Evolutionary conservation across 1,140 invertebrate genomes (phyloP), one percentile per base, ranked within the genome.

Genomic region (Caenorhabditis latens): DNA sequence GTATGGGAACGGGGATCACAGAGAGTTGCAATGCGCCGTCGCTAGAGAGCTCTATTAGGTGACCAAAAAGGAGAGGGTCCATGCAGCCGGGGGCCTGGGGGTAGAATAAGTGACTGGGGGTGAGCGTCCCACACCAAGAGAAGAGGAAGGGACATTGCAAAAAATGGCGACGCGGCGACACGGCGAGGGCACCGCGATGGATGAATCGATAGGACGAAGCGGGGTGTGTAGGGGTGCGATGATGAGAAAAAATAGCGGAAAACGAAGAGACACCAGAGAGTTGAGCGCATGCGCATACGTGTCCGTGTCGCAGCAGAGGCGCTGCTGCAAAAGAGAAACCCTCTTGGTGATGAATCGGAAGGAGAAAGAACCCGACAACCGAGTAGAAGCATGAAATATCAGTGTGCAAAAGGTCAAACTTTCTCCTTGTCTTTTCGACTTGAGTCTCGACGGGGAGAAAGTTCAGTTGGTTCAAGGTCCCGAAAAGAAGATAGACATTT

Each of bases 121-220:
- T 21, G 71, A 43, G 71, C 24, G 63, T 32, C 63, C 21, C 14
- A 61, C 19, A n/a, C 24, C 24, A 32, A 40, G 63, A 32, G 63
- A 11, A 40, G 9, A 16, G 50, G 50, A 67, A 67, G 46, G 40
- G 40, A 50, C 71, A 46, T 13, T 50, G 40, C 71, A 79, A 79
- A 79, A 79, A 79, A 43, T 14, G 6, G 46, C 21, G 71, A 46
- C 46, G 71, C 71, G 46, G 16, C 43, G 71, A 50, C 71, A 65
- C 16, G 42, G 42, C 40, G 14, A 50, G 71, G 71, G 67, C 67
- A 75, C 67, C 67, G 42, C 67, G 71, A 79, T 50, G 19, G 71
- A 79, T 79, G 71, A 79, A 79, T 79, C 71, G 46, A 79, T 79
- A 79, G 71, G 71, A 79, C 71, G 71, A 79, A 79, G 71, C 71